Evolutionary conservation across 2,888 invertebrate genomes (phyloP).

Genomic region (Busseola fusca): DNA sequence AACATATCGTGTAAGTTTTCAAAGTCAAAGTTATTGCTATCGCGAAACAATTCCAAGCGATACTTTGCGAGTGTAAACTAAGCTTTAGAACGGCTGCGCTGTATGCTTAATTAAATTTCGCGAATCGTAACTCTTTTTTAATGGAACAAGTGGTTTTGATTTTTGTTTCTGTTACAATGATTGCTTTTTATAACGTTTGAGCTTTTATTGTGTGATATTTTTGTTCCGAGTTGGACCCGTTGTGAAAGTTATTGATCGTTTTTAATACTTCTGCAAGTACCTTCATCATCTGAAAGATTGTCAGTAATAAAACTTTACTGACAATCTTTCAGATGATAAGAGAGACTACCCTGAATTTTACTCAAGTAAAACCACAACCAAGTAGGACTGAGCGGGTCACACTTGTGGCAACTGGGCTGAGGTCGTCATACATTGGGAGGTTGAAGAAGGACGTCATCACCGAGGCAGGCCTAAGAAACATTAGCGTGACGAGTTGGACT

Average conservation of each 20-base stretch:
- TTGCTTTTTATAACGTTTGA: neutral
- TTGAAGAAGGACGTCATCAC: no score
- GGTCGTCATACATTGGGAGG: no score
- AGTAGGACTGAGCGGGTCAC: no score
- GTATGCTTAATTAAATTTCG: constrained; percentile 46
- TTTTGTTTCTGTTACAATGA: neutral
- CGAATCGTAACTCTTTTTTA: constrained; percentile 11
- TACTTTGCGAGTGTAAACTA: constrained; percentile 21
- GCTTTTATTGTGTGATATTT: neutral
- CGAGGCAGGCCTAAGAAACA: no score
- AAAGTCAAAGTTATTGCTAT: constrained; percentile 25
- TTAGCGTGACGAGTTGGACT: no score
- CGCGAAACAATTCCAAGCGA: constrained; percentile 10
- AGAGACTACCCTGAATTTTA: no score
- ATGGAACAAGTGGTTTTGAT: constrained; percentile 8
- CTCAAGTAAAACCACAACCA: neutral
- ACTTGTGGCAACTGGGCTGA: no score
- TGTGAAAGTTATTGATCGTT: neutral
- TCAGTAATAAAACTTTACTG: no score
- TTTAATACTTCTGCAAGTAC: neutral
- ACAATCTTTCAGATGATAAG: no score
- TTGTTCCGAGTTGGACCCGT: neutral
- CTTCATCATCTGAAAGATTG: no score
- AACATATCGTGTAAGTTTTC: constrained; percentile 37
- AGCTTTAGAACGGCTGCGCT: constrained; percentile 30